These are phyloP conservation scores for Lordiphosa collinella DNA, from an alignment of 1,140 invertebrate species.

Conservation along the genomic window DNA sequence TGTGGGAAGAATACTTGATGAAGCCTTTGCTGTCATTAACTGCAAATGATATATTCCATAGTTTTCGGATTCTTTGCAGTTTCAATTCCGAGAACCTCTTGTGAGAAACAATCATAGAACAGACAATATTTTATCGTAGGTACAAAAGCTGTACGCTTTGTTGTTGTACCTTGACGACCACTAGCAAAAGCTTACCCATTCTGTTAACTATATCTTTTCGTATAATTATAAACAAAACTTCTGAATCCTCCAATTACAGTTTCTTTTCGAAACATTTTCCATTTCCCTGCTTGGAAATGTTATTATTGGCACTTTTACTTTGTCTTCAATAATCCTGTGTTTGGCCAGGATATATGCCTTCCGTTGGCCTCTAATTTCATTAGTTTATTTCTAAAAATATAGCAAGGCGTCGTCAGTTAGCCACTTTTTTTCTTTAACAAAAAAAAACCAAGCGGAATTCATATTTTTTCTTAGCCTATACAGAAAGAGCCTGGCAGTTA, in stretches of 20 bases:
- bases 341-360: slow-evolving; percentile 54
- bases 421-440: slow-evolving; percentile 29
- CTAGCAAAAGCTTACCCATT: too few species aligned
- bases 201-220: too few species aligned
- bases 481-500: slow-evolving; percentile 57
- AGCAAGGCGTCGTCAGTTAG: slow-evolving; percentile 24
- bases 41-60: too few species aligned
- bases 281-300: slow-evolving; percentile 48
- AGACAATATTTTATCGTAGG: too few species aligned
- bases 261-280: slow-evolving; percentile 13
- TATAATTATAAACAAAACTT: too few species aligned
- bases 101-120: too few species aligned
- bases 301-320: slow-evolving; percentile 60
- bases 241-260: background rate
- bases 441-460: slow-evolving; percentile 38
- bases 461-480: slow-evolving; percentile 68
- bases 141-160: too few species aligned
- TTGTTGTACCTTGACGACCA: too few species aligned
- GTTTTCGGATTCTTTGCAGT: too few species aligned
- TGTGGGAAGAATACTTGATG: too few species aligned
- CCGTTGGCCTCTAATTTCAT: slow-evolving; percentile 63
- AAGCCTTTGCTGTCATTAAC: too few species aligned
- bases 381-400: slow-evolving; percentile 70
- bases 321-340: slow-evolving; percentile 37
- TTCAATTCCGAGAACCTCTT: too few species aligned